A percentile compares a stretch with the other conserved stretches of the same genome.
These are phyloP conservation scores for Corythaixoides concolor DNA, from an alignment of 2,113 vertebrate genomes.

Conservation along the genomic window DNA sequence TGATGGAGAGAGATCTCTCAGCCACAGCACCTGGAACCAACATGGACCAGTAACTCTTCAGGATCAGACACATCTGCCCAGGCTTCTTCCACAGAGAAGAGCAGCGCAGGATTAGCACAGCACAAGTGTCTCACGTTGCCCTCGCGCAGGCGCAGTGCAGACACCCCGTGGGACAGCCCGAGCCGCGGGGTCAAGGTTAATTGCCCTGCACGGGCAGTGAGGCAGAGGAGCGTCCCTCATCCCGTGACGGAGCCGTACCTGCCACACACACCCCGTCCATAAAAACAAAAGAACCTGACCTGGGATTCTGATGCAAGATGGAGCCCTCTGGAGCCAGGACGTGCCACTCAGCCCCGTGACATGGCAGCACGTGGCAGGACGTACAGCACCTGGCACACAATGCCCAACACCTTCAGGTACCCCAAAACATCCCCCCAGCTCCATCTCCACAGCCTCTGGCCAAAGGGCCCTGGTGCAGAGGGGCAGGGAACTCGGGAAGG, in stretches of 20 bases:
- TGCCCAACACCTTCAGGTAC: neutral
- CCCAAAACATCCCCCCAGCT: neutral
- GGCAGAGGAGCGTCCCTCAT: neutral
- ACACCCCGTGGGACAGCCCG: neutral
- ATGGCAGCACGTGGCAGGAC: neutral
- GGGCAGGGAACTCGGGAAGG: neutral
- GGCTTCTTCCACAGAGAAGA: neutral
- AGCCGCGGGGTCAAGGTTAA: neutral
- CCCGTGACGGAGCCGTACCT: neutral
- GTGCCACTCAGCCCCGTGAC: neutral
- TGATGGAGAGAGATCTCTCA: neutral
- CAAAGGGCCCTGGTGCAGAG: neutral
- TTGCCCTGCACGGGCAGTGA: accelerated
- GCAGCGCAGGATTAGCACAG: neutral
- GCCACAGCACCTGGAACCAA: neutral
- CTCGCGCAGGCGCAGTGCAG: neutral
- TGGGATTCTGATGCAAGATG: neutral
- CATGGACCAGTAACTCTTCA: neutral
- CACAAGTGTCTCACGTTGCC: neutral
- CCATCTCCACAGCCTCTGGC: neutral
- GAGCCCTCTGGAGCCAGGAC: accelerated
- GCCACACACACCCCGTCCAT: neutral
- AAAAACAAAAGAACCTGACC: neutral
- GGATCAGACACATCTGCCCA: neutral
- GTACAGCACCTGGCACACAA: neutral